phyloP scores from a whole-genome alignment of 2,888 invertebrate species.

The Diloba caeruleocephala region DNA sequence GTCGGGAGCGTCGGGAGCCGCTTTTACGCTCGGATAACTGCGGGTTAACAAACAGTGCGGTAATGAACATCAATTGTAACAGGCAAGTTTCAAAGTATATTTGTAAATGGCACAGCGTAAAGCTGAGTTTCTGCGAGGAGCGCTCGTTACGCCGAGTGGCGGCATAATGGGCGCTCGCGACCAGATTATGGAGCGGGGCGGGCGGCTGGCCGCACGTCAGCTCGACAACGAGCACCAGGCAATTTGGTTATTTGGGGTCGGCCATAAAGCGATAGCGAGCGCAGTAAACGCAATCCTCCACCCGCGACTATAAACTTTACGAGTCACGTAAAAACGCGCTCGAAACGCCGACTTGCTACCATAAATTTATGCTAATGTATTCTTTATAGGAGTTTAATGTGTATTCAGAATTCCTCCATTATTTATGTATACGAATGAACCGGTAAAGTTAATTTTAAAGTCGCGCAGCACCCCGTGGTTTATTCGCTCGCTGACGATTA shows the following conservation, averaged over 20 bases:
- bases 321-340: conserved; percentile 89
- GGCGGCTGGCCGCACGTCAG: conserved; percentile 63
- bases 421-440: conserved; percentile 89
- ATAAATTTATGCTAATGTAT: conserved; percentile 90
- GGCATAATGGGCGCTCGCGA: conserved; percentile 66
- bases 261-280: conserved; percentile 87
- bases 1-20: conserved; percentile 48
- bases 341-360: conserved; percentile 87
- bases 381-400: conserved; percentile 89
- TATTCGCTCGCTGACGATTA: conserved; percentile 77
- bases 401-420: conserved; percentile 89
- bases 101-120: conserved; percentile 63
- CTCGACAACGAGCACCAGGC: conserved; percentile 77
- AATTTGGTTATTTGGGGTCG: conserved; percentile 89
- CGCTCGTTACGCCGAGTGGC: conserved; percentile 66
- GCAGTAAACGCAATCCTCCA: conserved; percentile 89
- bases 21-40: conserved; percentile 49
- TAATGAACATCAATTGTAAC: conserved; percentile 76
- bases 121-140: conserved; percentile 67
- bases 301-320: conserved; percentile 89
- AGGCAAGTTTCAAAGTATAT: conserved; percentile 80
- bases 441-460: conserved; percentile 89
- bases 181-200: conserved; percentile 56
- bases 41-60: conserved; percentile 68
- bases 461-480: conserved; percentile 81